Evolutionary conservation across 2,888 invertebrate species (phyloP).

Genomic region (Portevinia maculata): DNA sequence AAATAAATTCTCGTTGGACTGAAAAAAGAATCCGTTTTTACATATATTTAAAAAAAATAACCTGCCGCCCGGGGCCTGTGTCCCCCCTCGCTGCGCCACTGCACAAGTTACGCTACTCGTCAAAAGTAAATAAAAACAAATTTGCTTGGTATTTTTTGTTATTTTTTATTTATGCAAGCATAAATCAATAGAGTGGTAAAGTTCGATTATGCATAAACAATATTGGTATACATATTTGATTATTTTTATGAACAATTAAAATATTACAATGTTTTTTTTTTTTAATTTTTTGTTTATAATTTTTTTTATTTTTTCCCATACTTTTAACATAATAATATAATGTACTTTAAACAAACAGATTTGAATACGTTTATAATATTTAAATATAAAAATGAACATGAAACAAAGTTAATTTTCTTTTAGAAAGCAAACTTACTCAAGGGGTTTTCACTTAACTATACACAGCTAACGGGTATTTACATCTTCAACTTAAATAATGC

Average conservation of each 20-base stretch:
- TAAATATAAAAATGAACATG: constrained; percentile 34
- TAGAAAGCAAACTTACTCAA: constrained; percentile 34
- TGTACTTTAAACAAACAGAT: constrained; percentile 12
- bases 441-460: constrained; percentile 51
- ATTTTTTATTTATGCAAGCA: constrained; percentile 22
- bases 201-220: constrained; percentile 26
- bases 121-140: background rate
- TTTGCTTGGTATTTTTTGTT: background rate
- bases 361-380: constrained; percentile 10
- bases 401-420: constrained; percentile 48
- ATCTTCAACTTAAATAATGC: constrained; percentile 15
- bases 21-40: too few relatives aligned
- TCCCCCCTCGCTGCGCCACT: too few relatives aligned
- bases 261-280: constrained; percentile 38
- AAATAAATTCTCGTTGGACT: too few relatives aligned
- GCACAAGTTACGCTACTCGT: too few relatives aligned
- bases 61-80: too few relatives aligned
- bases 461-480: constrained; percentile 28
- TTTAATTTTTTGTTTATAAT: constrained; percentile 42
- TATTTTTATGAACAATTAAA: constrained; percentile 20
- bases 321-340: constrained; percentile 41
- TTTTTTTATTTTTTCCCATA: constrained; percentile 48
- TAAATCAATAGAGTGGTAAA: constrained; percentile 8
- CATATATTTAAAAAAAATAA: too few relatives aligned
- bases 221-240: constrained; percentile 10